Base-by-base conservation (phyloP, 2,797 vertebrate genomes). In the Hippopotamyrus pictus region DNA sequence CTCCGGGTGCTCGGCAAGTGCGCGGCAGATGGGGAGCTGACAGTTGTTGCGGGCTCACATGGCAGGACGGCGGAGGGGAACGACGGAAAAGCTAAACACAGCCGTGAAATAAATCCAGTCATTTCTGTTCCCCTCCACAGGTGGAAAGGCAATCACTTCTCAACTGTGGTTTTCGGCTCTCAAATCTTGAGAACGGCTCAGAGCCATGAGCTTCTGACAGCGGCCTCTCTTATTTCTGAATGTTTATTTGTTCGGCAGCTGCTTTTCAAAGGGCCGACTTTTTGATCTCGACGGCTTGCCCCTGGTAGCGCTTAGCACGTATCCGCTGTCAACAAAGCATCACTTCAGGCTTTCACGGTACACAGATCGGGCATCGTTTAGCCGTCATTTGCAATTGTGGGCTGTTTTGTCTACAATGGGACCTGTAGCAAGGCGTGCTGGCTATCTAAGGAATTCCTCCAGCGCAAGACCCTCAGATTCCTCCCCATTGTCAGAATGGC, bases 401-500 rank as follows among this genome's bases (percentile, higher is more conserved):
- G 29, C 53, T 33, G 88, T 89, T 88, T 86, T 51, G 91, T 90
- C 90, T 89, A 89, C 89, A 50, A 90, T 84, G 76, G 89, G 53
- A 92, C 83, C 90, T 91, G 92, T 91, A 73, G 89, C 89, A 84
- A 90, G 91, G 25, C 0, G 17, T 86, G 85, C 84, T 54, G 90
- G 90, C 92, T 90, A 93, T 93, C 92, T 6, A 19, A 69, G 88
- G 93, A 94, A 94, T 94, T 93, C 91, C 88, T 91, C 88, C 91
- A 91, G 93, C 85, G 92, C 93, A 92, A 92, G 92, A 92, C 91
- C 89, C 91, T 87, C 92, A 89, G 94, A 93, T 92, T 94, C 91
- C 90, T 89, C 90, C 82, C 90, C 92, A 90, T 95, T 96, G 95
- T 95, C 91, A 91, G 92, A 88, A 89, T 89, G 90, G 95, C 96